A percentile compares a stretch with the other conserved stretches of the same genome.
Conservation (phyloP, 1,140 invertebrate species). For the Colletes latitarsis region DNA sequence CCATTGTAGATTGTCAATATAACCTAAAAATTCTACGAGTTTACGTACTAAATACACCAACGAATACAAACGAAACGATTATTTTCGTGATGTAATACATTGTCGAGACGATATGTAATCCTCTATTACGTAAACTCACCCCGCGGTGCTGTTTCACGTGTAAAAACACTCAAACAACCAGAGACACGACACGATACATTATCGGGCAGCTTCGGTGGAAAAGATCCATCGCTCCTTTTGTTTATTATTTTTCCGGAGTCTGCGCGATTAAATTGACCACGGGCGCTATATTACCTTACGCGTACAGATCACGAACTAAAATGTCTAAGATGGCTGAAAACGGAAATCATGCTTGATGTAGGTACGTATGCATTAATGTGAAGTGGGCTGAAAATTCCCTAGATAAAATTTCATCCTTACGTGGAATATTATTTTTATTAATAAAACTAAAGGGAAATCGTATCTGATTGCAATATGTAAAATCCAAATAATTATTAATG, state of each 20-base stretch:
- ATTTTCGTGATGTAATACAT: not conserved
- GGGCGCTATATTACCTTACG: conserved; percentile 1
- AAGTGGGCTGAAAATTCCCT: conserved; percentile 17
- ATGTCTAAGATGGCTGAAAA: conserved; percentile 22
- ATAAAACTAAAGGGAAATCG: not conserved
- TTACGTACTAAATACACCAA: not conserved
- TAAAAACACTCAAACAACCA: conserved; percentile 50
- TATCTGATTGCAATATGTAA: not conserved
- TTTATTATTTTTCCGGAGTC: conserved; percentile 67
- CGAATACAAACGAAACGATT: not conserved
- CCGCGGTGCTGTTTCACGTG: conserved; percentile 32
- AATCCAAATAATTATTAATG: not conserved
- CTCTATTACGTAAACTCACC: conserved; percentile 46
- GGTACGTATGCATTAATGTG: conserved; percentile 9
- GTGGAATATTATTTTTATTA: not conserved
- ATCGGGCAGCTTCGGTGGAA: conserved; percentile 45
- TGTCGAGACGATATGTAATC: not conserved
- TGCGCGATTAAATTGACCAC: conserved; percentile 44
- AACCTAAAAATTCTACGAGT: conserved; percentile 54
- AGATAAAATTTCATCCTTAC: not conserved
- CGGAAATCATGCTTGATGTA: conserved; percentile 6
- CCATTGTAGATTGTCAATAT: conserved; percentile 62
- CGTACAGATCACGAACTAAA: conserved; percentile 22
- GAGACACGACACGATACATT: conserved; percentile 43
- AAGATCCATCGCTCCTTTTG: conserved; percentile 67